Evolutionary conservation across 2,888 invertebrate species (phyloP), one percentile per base, ranked within the genome.

Genomic region (Timema podura): DNA sequence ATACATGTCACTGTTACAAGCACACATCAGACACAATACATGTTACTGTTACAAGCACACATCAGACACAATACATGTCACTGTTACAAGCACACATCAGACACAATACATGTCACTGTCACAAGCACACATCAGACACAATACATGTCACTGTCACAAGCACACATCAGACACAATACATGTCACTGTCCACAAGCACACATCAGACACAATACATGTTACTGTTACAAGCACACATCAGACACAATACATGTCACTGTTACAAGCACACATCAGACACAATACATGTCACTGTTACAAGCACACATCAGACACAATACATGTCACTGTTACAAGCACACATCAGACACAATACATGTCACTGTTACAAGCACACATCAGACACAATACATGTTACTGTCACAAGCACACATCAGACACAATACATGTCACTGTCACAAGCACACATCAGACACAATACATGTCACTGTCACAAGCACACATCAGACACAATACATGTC

Each of bases 11-110:
- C 49, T 11, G 11, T 49, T 49, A 10, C n/a, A n/a, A n/a, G n/a
- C 30, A 30, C 30, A 30, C 30, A 30, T 30, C 30, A 30, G 30
- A 30, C 30, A n/a, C 30, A 30, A 30, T 3, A 30, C 30, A 30
- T 30, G 30, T 30, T 3, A 30, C 73, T 78, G 76, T 5, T 48
- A 65, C 5, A 76, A 64, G 76, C 76, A 70, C 6, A 73, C n/a
- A n/a, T n/a, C n/a, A n/a, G n/a, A n/a, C n/a, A n/a, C n/a, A n/a
- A 61, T 11, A 61, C 49, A 49, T 49, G 11, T 10, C 49, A 49
- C 49, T 11, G 11, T 49, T 49, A 10, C n/a, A n/a, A n/a, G n/a
- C 30, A 30, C 30, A 30, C 30, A 30, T 30, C 30, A 30, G 30
- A 30, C 30, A n/a, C 30, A 30, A 30, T 3, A 30, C 30, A 30